phyloP scores from a whole-genome alignment of 2,113 vertebrate species.

The Delphinus delphis region DNA sequence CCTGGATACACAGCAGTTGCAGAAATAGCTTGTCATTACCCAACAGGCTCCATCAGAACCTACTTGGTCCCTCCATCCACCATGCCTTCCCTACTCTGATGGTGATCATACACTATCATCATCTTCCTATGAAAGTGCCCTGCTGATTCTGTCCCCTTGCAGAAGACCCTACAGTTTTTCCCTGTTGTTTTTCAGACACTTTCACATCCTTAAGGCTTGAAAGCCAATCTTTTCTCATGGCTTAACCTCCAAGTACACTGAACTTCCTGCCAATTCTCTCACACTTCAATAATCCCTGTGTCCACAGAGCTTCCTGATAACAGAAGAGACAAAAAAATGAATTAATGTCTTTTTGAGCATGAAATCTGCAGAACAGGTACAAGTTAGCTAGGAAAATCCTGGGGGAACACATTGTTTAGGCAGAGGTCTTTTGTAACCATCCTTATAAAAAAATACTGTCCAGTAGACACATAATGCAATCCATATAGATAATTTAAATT shows the following conservation, averaged over 20 bases:
- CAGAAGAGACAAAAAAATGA: neutral
- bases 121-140: accelerated
- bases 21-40: neutral
- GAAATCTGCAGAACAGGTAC: neutral
- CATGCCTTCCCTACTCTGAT: accelerated
- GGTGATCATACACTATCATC: accelerated
- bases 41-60: neutral
- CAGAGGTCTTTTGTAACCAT: neutral
- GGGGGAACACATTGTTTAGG: neutral
- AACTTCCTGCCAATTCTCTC: neutral
- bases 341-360: neutral
- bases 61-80: accelerated
- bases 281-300: no score
- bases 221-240: neutral
- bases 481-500: neutral
- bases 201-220: neutral
- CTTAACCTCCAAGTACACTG: no score
- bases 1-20: neutral
- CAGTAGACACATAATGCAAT: neutral
- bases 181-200: neutral
- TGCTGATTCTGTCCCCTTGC: neutral
- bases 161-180: neutral
- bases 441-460: neutral
- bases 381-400: neutral
- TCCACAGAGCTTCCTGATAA: neutral